Evolutionary conservation across 1,140 invertebrate genomes (phyloP).

Genomic region (Drosophila nigrodunni): DNA sequence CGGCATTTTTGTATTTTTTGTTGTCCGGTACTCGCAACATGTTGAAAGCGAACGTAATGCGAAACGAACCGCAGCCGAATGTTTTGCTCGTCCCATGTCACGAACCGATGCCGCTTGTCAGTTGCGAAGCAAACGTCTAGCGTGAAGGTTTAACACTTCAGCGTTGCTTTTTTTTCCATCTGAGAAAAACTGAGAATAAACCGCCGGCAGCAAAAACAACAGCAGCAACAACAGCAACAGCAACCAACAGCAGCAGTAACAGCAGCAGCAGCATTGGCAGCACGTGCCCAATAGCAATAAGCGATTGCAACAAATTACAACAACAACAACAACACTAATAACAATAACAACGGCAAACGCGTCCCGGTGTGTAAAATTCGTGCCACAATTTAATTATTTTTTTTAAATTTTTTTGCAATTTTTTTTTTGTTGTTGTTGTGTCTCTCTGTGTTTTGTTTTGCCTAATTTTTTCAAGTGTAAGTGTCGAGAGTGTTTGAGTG

Average conservation of each 20-base stretch:
- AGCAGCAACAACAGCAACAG: constrained; percentile 40
- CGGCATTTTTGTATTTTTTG: constrained; percentile 3
- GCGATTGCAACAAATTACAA: constrained; percentile 27
- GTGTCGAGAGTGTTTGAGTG: constrained; percentile 1
- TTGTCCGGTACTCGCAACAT: constrained; percentile 44
- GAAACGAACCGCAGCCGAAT: constrained; percentile 32
- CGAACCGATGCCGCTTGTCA: constrained; percentile 52
- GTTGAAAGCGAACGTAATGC: constrained; percentile 45
- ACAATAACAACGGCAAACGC: constrained; percentile 26
- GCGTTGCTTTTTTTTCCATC: neutral
- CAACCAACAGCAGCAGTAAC: constrained; percentile 25
- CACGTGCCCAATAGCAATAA: constrained; percentile 36
- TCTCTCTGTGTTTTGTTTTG: constrained; percentile 32
- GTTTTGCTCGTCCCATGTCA: constrained; percentile 9
- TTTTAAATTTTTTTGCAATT: neutral
- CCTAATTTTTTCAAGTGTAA: constrained; percentile 9
- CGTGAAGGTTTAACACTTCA: constrained; percentile 62
- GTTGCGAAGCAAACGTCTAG: constrained; percentile 74
- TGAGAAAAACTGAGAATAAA: constrained; percentile 1
- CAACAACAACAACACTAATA: constrained; percentile 28
- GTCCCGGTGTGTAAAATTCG: constrained; percentile 33
- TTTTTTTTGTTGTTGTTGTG: constrained; percentile 12
- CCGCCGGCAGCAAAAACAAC: constrained; percentile 28
- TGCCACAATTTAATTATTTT: constrained; percentile 8
- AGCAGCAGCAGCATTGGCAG: constrained; percentile 29